Evolutionary conservation across 2,888 invertebrate species (phyloP).

Genomic region (Panzeria rudis): DNA sequence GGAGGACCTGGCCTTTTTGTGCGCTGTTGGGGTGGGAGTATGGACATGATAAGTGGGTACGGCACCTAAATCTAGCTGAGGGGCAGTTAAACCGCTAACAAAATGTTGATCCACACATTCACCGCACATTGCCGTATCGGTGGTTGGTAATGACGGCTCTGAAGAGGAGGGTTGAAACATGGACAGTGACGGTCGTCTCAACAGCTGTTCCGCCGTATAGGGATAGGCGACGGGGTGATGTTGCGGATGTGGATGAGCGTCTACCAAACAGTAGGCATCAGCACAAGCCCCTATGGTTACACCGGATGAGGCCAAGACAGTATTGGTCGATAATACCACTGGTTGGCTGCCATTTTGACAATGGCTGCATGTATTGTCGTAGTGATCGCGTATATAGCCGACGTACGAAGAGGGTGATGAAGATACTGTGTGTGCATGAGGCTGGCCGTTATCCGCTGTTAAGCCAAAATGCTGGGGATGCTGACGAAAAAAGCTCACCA

Average conservation of each 20-base stretch:
- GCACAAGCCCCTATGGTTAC: conserved; percentile 79
- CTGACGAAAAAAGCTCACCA: conserved; percentile 82
- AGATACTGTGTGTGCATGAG: conserved; percentile 79
- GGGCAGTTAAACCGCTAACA: conserved; percentile 79
- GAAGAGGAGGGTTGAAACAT: conserved; percentile 81
- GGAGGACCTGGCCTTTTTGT: conserved; percentile 78
- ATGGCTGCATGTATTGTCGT: conserved; percentile 81
- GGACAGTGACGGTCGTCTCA: conserved; percentile 80
- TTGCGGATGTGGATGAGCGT: conserved; percentile 81
- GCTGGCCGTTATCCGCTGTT: conserved; percentile 70
- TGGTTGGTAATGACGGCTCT: conserved; percentile 82
- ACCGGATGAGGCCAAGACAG: conserved; percentile 78
- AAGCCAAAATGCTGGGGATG: conserved; percentile 69
- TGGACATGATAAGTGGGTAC: conserved; percentile 82
- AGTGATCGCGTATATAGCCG: conserved; percentile 81
- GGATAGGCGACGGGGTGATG: conserved; percentile 80
- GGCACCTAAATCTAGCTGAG: conserved; percentile 78
- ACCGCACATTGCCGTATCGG: conserved; percentile 82
- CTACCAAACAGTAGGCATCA: conserved; percentile 80
- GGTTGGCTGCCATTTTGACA: conserved; percentile 82
- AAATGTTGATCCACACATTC: conserved; percentile 83
- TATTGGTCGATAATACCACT: conserved; percentile 80
- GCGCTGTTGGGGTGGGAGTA: conserved; percentile 81
- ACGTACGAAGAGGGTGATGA: conserved; percentile 82
- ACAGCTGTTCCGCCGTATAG: conserved; percentile 77